Evolutionary conservation across 2,113 vertebrate species (phyloP).

Genomic region (Eubucco bourcierii): DNA sequence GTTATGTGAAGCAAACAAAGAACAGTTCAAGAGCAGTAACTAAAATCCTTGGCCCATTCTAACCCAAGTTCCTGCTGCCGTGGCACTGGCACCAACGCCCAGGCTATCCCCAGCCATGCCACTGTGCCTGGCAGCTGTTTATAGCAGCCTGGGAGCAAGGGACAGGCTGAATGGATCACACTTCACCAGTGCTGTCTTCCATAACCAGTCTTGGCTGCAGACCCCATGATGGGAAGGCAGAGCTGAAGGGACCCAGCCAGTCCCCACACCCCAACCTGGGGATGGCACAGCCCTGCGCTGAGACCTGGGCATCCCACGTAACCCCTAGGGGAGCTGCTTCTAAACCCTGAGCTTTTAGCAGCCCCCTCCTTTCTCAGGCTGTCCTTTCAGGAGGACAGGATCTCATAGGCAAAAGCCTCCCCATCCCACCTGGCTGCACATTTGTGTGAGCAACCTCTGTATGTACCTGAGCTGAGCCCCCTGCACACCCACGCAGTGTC

Average conservation of each 20-base stretch:
- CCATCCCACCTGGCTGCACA: background rate
- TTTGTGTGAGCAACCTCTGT: background rate
- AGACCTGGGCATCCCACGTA: background rate
- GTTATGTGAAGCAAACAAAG: background rate
- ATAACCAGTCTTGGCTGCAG: background rate
- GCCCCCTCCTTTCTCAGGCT: background rate
- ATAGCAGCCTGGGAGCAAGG: background rate
- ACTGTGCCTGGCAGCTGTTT: no score
- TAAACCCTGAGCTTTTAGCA: background rate
- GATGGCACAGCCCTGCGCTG: background rate
- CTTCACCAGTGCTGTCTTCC: background rate
- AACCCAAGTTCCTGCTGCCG: background rate
- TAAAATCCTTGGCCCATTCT: background rate
- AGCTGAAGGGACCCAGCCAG: background rate
- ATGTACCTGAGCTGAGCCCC: background rate
- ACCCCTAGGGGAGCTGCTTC: background rate
- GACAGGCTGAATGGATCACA: background rate
- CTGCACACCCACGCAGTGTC: fast-evolving
- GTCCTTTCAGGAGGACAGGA: background rate
- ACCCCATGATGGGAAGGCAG: background rate
- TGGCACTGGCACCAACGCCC: fast-evolving
- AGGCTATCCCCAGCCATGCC: background rate
- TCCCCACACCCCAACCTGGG: background rate
- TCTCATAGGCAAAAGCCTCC: background rate
- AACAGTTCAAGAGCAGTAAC: background rate